These are phyloP conservation scores for Pocillopora meandrina DNA, from an alignment of 92 coral and sea anemone genomes.

Conservation along the genomic window DNA sequence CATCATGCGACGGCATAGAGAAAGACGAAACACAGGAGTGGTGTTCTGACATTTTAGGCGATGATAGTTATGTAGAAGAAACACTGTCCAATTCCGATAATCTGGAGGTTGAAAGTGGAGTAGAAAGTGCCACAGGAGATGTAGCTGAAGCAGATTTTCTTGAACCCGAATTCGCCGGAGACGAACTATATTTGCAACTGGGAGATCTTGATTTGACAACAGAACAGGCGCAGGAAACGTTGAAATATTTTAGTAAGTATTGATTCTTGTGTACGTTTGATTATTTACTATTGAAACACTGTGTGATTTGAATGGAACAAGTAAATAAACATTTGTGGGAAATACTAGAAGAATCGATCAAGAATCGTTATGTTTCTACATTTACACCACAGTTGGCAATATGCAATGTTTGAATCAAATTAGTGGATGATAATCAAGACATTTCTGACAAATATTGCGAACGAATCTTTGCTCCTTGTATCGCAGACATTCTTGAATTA, in stretches of 20 bases:
- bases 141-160: conserved; percentile 40
- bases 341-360: conserved; percentile 10
- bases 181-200: not conserved
- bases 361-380: not conserved
- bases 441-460: not conserved
- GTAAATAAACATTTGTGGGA: not conserved
- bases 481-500: no score
- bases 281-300: not conserved
- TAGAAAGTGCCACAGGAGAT: conserved; percentile 92
- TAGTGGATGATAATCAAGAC: not conserved
- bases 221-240: conserved; percentile 95
- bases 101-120: conserved; percentile 94
- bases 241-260: conserved; percentile 96
- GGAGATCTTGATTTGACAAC: conserved; percentile 89
- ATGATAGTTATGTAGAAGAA: conserved; percentile 47
- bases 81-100: conserved; percentile 86
- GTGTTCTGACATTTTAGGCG: not conserved
- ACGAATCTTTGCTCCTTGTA: not conserved
- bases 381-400: no score
- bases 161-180: conserved; percentile 1
- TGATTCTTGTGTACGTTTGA: not conserved
- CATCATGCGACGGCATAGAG: not conserved
- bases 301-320: not conserved
- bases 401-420: not conserved
- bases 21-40: not conserved